phyloP scores from a whole-genome alignment of 2,888 invertebrate species.

The Hololepta plana region DNA sequence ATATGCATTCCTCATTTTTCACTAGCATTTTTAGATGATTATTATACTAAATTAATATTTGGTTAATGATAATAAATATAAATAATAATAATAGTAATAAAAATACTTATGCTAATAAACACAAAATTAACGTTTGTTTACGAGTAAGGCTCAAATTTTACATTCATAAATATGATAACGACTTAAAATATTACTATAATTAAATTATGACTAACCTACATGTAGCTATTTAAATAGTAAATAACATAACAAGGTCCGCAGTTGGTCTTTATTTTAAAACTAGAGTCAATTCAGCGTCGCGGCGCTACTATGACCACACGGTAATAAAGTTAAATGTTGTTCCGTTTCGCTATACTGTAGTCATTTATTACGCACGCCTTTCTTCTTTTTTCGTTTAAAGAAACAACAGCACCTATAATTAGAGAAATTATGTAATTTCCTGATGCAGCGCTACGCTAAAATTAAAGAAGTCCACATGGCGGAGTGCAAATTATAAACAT shows the following conservation, averaged over 20 bases:
- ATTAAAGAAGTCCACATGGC: too few relatives aligned
- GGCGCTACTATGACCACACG: conserved; percentile 28
- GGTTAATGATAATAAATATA: conserved; percentile 17
- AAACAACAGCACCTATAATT: conserved; percentile 92
- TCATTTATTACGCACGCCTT: conserved; percentile 35
- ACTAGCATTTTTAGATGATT: too few relatives aligned
- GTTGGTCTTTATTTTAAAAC: conserved; percentile 21
- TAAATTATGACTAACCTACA: conserved; percentile 26
- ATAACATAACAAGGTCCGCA: conserved; percentile 23
- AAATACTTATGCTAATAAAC: conserved; percentile 4
- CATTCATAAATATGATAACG: conserved; percentile 25
- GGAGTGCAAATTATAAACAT: too few relatives aligned
- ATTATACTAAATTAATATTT: conserved; percentile 20
- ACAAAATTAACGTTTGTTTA: conserved; percentile 17
- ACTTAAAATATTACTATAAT: conserved; percentile 22
- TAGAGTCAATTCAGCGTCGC: conserved; percentile 20
- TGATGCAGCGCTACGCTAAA: neutral
- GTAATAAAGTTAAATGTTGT: conserved; percentile 28
- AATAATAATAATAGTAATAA: conserved; percentile 6
- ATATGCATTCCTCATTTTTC: too few relatives aligned
- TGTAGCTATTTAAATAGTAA: conserved; percentile 23
- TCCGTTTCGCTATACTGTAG: conserved; percentile 30
- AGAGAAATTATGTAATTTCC: conserved; percentile 19
- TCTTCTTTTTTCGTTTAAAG: conserved; percentile 98
- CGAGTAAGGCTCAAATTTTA: conserved; percentile 24